phyloP scores from a whole-genome alignment of 2,797 vertebrate species.

The Iguana delicatissima region DNA sequence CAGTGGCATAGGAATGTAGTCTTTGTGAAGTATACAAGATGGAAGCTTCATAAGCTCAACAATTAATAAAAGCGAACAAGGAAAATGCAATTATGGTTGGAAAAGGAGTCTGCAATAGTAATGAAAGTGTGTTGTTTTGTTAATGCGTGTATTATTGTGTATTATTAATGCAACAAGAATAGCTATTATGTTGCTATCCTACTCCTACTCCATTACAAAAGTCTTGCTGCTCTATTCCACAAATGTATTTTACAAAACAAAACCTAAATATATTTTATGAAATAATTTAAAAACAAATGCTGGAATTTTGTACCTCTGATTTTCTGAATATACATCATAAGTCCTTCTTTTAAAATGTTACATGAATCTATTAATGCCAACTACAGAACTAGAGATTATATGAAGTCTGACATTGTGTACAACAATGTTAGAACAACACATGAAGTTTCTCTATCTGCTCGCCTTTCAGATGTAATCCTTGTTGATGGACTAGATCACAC shows the following conservation, averaged over 20 bases:
- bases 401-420: background rate
- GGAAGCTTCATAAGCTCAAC: background rate
- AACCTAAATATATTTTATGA: background rate
- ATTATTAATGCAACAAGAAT: background rate
- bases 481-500: background rate
- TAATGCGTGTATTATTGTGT: background rate
- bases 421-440: background rate
- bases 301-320: background rate
- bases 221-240: too few species aligned
- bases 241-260: too few species aligned
- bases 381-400: background rate
- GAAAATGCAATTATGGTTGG: background rate
- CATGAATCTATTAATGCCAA: background rate
- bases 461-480: background rate
- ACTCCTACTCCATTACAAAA: too few species aligned
- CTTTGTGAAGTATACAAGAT: background rate
- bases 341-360: background rate
- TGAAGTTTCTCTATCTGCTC: background rate
- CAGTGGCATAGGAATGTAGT: background rate
- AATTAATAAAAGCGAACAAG: background rate
- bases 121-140: background rate
- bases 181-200: too few species aligned
- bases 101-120: background rate
- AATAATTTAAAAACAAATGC: slow-evolving; percentile 8
- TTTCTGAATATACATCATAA: background rate